phyloP scores from a whole-genome alignment of 1,140 invertebrate species.

The Papilio polytes region DNA sequence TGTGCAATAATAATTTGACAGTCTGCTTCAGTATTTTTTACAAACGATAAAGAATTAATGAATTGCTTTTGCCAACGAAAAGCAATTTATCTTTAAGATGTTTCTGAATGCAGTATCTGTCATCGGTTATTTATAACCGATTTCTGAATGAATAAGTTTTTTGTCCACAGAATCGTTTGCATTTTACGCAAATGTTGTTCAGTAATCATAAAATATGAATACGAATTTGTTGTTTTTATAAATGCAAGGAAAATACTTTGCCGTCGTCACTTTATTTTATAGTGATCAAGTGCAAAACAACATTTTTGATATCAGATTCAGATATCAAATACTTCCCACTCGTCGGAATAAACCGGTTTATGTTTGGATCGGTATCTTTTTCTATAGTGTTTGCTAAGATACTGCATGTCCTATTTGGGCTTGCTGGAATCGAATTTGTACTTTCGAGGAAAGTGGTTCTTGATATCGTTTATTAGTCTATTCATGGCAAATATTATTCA shows the following conservation, averaged over 20 bases:
- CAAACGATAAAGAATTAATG: slow-evolving; percentile 14
- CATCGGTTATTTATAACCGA: slow-evolving; percentile 24
- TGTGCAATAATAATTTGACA: background rate
- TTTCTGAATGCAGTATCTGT: slow-evolving; percentile 13
- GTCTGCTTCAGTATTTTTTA: background rate
- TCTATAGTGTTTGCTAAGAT: background rate
- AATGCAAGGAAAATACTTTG: slow-evolving; percentile 18
- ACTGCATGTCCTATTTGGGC: background rate
- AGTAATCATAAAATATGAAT: slow-evolving; percentile 3
- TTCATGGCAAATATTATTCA: background rate
- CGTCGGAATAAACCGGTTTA: background rate
- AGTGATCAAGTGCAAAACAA: slow-evolving; percentile 1
- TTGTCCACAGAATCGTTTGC: background rate
- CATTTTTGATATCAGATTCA: slow-evolving; percentile 24
- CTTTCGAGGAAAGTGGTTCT: background rate
- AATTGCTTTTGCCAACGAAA: slow-evolving; percentile 11
- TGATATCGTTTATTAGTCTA: background rate
- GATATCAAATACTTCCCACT: background rate
- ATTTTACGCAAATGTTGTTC: slow-evolving; percentile 15
- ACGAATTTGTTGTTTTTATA: background rate
- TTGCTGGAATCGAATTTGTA: background rate
- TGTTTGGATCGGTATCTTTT: background rate
- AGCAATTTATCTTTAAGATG: slow-evolving; percentile 22
- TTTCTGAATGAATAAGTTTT: slow-evolving; percentile 26
- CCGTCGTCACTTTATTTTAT: slow-evolving; percentile 12